phyloP scores from a whole-genome alignment of 2,797 vertebrate species.

The Clamator glandarius region DNA sequence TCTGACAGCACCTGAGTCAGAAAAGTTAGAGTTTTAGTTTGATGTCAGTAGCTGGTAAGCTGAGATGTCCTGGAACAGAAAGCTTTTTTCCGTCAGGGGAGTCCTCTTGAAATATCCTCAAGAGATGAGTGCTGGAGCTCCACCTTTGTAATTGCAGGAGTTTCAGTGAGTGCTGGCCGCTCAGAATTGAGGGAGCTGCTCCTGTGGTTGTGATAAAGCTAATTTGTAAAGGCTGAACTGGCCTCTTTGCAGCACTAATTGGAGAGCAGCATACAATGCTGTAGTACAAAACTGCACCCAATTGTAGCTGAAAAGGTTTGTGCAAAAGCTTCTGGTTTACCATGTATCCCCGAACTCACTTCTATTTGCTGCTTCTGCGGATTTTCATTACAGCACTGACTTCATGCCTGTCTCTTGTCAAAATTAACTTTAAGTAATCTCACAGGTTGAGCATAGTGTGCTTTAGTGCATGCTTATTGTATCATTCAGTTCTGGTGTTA shows the following conservation, averaged over 20 bases:
- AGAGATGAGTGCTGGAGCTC: not conserved
- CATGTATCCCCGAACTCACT: not conserved
- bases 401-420: not conserved
- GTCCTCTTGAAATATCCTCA: not conserved
- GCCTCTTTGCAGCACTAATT: not conserved
- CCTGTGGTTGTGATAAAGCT: not conserved
- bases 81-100: not conserved
- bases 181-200: not conserved
- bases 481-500: not conserved
- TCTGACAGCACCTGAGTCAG: not conserved
- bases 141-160: not conserved
- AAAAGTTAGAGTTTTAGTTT: not conserved
- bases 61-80: not conserved
- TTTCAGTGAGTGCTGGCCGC: not conserved
- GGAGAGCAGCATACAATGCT: not conserved
- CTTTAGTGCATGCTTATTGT: not conserved
- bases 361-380: not conserved
- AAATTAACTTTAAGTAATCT: not conserved
- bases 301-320: not conserved
- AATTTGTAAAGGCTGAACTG: not conserved
- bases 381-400: not conserved
- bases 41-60: not conserved
- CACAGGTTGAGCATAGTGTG: not conserved
- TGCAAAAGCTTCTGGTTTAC: constrained; percentile 29
- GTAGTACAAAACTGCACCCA: not conserved